These are phyloP conservation scores for Eurypyga helias DNA, from an alignment of 2,113 vertebrate species.

Conservation along the genomic window DNA sequence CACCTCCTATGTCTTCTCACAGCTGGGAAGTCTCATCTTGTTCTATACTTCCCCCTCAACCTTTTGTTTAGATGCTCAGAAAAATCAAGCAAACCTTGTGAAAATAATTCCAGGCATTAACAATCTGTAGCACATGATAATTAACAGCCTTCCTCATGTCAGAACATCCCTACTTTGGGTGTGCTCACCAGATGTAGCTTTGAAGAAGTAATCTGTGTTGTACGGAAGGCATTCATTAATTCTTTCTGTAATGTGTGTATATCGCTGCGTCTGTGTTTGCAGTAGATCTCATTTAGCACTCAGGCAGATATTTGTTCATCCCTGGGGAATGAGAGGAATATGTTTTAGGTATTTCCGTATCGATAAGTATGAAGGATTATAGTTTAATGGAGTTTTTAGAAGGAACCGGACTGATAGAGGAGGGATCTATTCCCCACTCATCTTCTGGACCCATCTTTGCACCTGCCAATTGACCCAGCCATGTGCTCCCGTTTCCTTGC, in stretches of 20 bases:
- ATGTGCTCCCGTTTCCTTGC: neutral
- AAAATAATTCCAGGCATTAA: neutral
- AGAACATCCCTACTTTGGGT: neutral
- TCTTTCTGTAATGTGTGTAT: neutral
- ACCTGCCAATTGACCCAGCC: neutral
- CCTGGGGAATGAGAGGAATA: neutral
- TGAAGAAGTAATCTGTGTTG: neutral
- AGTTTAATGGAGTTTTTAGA: neutral
- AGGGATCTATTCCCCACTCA: neutral
- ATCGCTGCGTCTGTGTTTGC: neutral
- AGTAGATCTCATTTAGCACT: neutral
- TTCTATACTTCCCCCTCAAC: neutral
- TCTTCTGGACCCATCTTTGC: neutral
- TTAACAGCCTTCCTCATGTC: neutral
- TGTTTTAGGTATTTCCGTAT: constrained; percentile 4
- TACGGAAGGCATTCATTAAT: neutral
- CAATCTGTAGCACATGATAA: neutral
- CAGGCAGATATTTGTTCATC: neutral
- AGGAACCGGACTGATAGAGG: neutral
- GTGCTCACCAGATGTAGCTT: neutral
- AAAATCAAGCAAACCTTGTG: neutral
- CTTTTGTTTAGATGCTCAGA: neutral
- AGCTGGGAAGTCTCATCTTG: neutral
- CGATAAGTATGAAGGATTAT: constrained; percentile 11
- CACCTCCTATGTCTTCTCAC: neutral